Conservation (phyloP, 2,113 vertebrate species). For the Cygnus buccinator region DNA sequence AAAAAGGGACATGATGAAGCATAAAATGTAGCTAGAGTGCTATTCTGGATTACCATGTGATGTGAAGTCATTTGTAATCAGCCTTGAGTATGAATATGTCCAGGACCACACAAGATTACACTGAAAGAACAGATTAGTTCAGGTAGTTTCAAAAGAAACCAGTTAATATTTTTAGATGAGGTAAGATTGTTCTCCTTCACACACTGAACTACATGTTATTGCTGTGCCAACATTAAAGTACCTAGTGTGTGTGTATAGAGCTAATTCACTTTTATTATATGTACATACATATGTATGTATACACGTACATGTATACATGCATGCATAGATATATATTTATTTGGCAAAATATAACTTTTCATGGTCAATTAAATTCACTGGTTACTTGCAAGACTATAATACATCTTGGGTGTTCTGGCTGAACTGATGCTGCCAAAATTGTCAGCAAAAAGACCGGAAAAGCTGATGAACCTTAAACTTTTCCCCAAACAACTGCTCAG, state of each 20-base stretch:
- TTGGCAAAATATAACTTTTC: not conserved
- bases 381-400: not conserved
- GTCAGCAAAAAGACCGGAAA: constrained; percentile 56
- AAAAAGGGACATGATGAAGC: not conserved
- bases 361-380: not conserved
- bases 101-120: not conserved
- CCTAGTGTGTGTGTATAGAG: not conserved
- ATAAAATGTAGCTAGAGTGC: not conserved
- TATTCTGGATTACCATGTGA: not conserved
- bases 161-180: not conserved
- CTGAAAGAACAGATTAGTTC: not conserved
- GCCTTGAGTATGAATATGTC: not conserved
- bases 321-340: not conserved
- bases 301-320: not conserved
- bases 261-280: not conserved
- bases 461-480: constrained; percentile 53
- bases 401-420: constrained; percentile 64
- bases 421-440: constrained; percentile 31
- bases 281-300: not conserved
- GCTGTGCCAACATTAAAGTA: not conserved
- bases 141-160: not conserved
- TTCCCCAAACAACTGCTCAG: constrained; percentile 1
- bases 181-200: not conserved
- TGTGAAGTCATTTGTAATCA: not conserved
- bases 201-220: not conserved